Evolutionary conservation across 2,797 vertebrate genomes (phyloP).

Genomic region (Kryptopterus vitreolus): DNA sequence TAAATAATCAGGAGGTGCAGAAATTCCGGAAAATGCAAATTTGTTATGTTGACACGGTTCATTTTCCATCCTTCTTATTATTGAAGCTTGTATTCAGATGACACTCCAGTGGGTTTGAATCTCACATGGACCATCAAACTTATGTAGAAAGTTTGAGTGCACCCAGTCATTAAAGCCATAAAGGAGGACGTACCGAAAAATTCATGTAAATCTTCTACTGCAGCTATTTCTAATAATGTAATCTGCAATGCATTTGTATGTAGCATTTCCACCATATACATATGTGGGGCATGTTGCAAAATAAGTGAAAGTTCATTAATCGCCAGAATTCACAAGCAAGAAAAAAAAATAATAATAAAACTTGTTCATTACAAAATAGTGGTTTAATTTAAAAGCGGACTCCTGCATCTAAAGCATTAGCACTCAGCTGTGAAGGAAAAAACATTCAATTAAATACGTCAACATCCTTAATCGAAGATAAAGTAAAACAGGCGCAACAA

Average conservation of each 20-base stretch:
- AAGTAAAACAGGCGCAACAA: neutral
- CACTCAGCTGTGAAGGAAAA: neutral
- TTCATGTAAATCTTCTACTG: neutral
- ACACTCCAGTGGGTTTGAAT: neutral
- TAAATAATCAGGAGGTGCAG: neutral
- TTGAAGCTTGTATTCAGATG: neutral
- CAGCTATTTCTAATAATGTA: neutral
- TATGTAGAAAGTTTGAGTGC: neutral
- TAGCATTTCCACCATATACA: neutral
- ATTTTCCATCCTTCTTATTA: too few species aligned
- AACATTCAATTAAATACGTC: neutral
- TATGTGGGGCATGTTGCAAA: neutral
- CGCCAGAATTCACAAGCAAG: too few species aligned
- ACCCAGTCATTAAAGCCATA: neutral
- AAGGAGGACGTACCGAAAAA: neutral
- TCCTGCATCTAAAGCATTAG: neutral
- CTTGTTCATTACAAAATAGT: neutral
- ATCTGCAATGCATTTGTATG: neutral
- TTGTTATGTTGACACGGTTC: neutral
- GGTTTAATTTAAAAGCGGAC: neutral
- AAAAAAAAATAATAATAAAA: too few species aligned
- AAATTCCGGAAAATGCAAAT: neutral
- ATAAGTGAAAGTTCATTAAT: neutral
- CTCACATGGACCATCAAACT: neutral
- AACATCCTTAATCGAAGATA: neutral